Base-by-base conservation (phyloP, 2,888 invertebrate genomes). In the Danaus chrysippus region DNA sequence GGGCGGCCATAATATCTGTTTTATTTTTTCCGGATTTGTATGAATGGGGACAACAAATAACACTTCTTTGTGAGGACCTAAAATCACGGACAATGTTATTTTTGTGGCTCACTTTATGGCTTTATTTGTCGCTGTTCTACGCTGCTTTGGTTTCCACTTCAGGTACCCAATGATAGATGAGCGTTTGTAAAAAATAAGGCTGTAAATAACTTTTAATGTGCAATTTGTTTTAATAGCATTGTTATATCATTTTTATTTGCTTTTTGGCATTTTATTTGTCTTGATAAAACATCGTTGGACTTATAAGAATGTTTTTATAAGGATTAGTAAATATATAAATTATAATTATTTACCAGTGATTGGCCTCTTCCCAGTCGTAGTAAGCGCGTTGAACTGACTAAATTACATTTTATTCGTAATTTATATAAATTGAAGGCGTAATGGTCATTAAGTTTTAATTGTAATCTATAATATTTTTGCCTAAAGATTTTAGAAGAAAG, bases 21-120 rank as follows among this genome's bases (percentile, higher is more conserved):
- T 87, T 90, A 88, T 90, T 89, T 88, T 87, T 88, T 86, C 89
- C 88, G 90, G 87, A 89, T 88, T 87, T 85, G 83, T 88, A 82
- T 83, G 82, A 83, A 82, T 71, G 78, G 76, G 83, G 76, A 82
- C 82, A 83, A 87, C 86, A 87, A 86, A 86, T 84, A 84, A 73
- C 76, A 73, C 69, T 76, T 81, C 75, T 83, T 86, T 86, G 83
- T 84, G 72, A 77, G 75, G 68, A 77, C 75, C 77, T 76, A 84
- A 83, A 80, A 81, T 82, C 76, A 73, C 80, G 76, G 78, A 81
- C 79, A 82, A 85, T 85, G 82, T 83, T 82, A 82, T 86, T 86
- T 86, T 81, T 78, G 79, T 76, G 78, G 79, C 79, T 81, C 81
- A 83, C 82, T 87, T 87, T 87, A 87, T 82, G 79, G 78, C 78